phyloP scores from a whole-genome alignment of 1,140 invertebrate genomes.

The Aphelenchoides avenae region DNA sequence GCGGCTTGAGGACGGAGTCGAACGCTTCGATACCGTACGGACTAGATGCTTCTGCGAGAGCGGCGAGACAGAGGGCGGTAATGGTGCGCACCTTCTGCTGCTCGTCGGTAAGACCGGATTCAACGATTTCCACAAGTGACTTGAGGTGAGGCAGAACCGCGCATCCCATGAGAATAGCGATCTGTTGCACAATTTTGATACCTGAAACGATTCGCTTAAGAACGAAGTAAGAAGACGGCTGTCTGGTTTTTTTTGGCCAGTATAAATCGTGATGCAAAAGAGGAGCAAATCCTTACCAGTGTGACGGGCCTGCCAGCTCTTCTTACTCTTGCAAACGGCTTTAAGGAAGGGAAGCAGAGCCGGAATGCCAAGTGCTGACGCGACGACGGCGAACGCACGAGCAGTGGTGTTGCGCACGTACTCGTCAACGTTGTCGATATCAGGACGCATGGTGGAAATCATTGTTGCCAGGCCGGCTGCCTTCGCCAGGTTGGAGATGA shows the following conservation, averaged over 20 bases:
- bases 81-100: constrained; percentile 83
- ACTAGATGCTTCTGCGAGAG: constrained; percentile 77
- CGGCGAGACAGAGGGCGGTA: constrained; percentile 94
- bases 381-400: constrained; percentile 96
- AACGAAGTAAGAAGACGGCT: background rate
- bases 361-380: constrained; percentile 94
- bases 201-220: constrained; percentile 38
- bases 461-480: constrained; percentile 99
- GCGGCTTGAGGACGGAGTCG: constrained; percentile 94
- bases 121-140: constrained; percentile 96
- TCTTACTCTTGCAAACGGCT: constrained; percentile 97
- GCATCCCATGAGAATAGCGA: constrained; percentile 98
- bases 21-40: constrained; percentile 99
- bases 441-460: constrained; percentile 99
- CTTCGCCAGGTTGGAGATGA: constrained; percentile 98
- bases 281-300: constrained; percentile 78
- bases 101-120: constrained; percentile 76
- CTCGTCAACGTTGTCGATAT: constrained; percentile 99
- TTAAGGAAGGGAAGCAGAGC: constrained; percentile 95
- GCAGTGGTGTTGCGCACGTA: constrained; percentile 99
- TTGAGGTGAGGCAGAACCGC: constrained; percentile 97
- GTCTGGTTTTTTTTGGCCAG: constrained; percentile 7
- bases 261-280: constrained; percentile 8
- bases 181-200: constrained; percentile 99
- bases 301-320: constrained; percentile 98